phyloP scores from a whole-genome alignment of 2,888 invertebrate genomes.

The Hirtodrosophila cameraria region DNA sequence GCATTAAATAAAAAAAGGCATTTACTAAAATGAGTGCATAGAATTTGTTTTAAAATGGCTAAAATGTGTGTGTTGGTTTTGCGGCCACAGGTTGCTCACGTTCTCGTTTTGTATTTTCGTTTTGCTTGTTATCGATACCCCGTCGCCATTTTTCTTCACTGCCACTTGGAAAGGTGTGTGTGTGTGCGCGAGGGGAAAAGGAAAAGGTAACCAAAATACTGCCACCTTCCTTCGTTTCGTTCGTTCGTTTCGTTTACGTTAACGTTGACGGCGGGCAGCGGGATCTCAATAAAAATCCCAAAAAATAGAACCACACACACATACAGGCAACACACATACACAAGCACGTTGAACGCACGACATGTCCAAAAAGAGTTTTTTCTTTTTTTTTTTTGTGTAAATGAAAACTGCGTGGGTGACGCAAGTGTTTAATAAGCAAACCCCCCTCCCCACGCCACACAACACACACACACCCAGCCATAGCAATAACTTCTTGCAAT shows the following conservation, averaged over 20 bases:
- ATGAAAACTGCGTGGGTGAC: conserved; percentile 63
- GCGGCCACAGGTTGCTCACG: conserved; percentile 67
- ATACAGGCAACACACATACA: conserved; percentile 2
- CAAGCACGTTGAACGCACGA: conserved; percentile 38
- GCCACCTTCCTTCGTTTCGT: conserved; percentile 45
- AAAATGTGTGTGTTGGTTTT: no score
- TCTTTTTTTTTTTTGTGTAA: conserved; percentile 21
- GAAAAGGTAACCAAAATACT: conserved; percentile 76
- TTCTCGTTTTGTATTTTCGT: conserved; percentile 48
- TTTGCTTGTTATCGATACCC: conserved; percentile 74
- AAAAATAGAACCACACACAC: conserved; percentile 35
- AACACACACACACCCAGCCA: conserved; percentile 5
- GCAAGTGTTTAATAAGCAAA: conserved; percentile 62
- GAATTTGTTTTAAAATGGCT: no score
- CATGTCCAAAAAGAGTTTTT: conserved; percentile 37
- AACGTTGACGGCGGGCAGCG: conserved; percentile 39
- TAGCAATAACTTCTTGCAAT: conserved; percentile 39
- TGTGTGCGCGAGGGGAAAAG: conserved; percentile 61
- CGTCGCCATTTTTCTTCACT: conserved; percentile 82
- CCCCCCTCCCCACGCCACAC: conserved; percentile 1
- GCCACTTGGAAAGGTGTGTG: conserved; percentile 59
- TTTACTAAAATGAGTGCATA: no score
- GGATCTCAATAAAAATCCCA: conserved; percentile 53
- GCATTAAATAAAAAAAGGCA: neutral
- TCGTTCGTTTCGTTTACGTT: no score